These are phyloP conservation scores for Simalia tracyae DNA, from an alignment of 2,797 vertebrate genomes.

Conservation along the genomic window DNA sequence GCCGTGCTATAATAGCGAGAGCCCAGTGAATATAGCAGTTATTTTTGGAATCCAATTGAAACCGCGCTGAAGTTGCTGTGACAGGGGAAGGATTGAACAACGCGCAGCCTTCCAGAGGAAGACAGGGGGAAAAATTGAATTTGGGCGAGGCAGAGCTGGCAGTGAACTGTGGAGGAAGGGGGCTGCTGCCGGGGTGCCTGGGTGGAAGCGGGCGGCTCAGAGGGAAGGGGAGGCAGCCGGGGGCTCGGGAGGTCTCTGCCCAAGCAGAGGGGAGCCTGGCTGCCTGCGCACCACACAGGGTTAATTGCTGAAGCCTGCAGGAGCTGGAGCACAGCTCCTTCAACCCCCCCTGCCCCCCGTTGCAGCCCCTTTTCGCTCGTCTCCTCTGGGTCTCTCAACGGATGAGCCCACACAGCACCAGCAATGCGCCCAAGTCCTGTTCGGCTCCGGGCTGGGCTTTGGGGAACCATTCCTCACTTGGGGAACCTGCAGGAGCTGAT, in stretches of 20 bases:
- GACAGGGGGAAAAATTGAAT: conserved; percentile 58
- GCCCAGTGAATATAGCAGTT: conserved; percentile 83
- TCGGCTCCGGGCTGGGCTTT: no score
- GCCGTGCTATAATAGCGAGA: conserved; percentile 79
- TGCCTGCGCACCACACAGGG: background rate
- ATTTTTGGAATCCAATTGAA: conserved; percentile 86
- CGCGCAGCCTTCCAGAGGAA: conserved; percentile 61
- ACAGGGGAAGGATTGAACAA: conserved; percentile 72
- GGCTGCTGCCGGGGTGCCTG: background rate
- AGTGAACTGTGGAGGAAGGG: conserved; percentile 22
- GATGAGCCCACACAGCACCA: no score
- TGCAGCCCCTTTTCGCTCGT: no score
- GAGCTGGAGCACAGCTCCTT: background rate
- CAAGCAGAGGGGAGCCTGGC: background rate
- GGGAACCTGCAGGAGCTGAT: no score
- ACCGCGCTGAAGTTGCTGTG: conserved; percentile 71
- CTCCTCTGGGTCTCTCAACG: no score
- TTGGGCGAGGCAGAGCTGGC: conserved; percentile 48
- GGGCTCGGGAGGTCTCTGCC: background rate
- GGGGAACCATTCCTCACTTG: no score
- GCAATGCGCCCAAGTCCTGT: no score
- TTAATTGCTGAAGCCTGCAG: background rate
- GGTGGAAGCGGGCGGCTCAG: rapidly evolving
- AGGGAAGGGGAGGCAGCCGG: background rate
- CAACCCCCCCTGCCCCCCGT: rapidly evolving